These are phyloP conservation scores for Camponotus vicinus DNA, from an alignment of 1,140 invertebrate species.

Conservation along the genomic window DNA sequence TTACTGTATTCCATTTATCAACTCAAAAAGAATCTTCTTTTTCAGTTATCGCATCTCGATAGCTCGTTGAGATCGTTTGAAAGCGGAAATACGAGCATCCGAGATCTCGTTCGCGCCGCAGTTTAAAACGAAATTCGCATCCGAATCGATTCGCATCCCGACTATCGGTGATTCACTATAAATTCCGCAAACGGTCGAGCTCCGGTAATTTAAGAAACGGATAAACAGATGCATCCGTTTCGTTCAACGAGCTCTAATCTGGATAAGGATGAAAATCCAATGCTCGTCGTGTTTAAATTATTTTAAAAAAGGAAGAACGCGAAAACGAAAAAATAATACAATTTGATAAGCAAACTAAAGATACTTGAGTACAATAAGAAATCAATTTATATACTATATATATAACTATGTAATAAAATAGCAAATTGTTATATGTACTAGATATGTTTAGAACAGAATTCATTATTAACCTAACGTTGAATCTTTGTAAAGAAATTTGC, in stretches of 20 bases:
- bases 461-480: constrained; percentile 5
- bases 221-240: constrained; percentile 61
- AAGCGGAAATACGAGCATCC: neutral
- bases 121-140: constrained; percentile 37
- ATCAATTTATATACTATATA: neutral
- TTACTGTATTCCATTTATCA: constrained; percentile 4
- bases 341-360: neutral
- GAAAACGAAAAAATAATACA: neutral
- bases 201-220: constrained; percentile 45
- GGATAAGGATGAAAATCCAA: neutral
- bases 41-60: constrained; percentile 21
- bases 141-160: constrained; percentile 27
- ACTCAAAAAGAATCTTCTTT: constrained; percentile 24
- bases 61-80: constrained; percentile 36
- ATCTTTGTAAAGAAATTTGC: neutral
- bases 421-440: neutral
- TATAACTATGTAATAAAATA: neutral
- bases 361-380: neutral
- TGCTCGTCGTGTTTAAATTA: neutral
- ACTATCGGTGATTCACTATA: constrained; percentile 33
- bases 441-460: neutral
- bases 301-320: neutral
- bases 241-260: constrained; percentile 33
- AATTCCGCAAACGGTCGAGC: constrained; percentile 48
- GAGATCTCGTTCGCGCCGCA: constrained; percentile 18